Evolutionary conservation across 92 coral and sea anemone genomes (phyloP).

Genomic region (Palythoa grandiflora): DNA sequence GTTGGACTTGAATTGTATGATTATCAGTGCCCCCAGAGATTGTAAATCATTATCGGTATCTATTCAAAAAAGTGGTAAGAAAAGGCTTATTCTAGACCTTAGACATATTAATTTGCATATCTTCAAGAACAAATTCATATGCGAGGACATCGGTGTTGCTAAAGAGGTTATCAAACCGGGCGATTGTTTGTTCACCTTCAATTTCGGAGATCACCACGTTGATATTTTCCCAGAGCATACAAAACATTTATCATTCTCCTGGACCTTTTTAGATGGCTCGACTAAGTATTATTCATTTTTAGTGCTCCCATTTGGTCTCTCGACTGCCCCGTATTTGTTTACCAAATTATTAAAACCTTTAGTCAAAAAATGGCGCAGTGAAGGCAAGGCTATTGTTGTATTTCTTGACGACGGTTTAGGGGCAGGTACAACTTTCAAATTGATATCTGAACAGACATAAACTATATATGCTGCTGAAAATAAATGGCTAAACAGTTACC

Average conservation of each 20-base stretch:
- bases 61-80: background rate
- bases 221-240: background rate
- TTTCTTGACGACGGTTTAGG: no score
- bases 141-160: no score
- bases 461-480: no score
- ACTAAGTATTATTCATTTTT: conserved; percentile 31
- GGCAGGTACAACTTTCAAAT: no score
- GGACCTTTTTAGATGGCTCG: conserved; percentile 27
- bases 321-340: no score
- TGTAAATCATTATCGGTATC: background rate
- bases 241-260: conserved; percentile 41
- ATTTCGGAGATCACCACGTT: conserved; percentile 48
- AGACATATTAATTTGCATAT: conserved; percentile 60
- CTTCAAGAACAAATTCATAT: background rate
- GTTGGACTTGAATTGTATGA: background rate
- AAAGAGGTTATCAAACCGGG: conserved; percentile 40
- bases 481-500: no score
- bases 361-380: no score
- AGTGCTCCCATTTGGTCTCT: conserved; percentile 56
- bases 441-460: no score
- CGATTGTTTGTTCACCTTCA: conserved; percentile 43
- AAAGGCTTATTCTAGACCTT: conserved; percentile 55
- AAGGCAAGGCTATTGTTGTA: no score
- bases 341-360: no score
- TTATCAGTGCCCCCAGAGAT: conserved; percentile 38